These are phyloP conservation scores for Anolis apletophallus DNA, from an alignment of 2,797 vertebrate genomes.

Conservation along the genomic window DNA sequence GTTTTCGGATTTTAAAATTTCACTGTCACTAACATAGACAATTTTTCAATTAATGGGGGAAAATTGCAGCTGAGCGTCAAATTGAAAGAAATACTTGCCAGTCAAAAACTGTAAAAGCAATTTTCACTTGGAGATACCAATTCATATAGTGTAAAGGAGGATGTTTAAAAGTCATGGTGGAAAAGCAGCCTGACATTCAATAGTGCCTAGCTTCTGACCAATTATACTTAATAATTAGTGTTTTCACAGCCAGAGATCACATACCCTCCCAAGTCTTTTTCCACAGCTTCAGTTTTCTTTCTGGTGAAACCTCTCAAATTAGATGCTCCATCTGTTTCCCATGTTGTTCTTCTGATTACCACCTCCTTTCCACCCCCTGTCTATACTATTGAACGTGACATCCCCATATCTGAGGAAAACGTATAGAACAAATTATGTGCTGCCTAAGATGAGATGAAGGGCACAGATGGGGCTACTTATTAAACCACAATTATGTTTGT, in stretches of 20 bases:
- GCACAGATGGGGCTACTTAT: background rate
- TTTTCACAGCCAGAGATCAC: background rate
- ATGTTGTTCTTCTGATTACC: background rate
- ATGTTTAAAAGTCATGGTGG: background rate
- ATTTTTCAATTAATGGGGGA: constrained; percentile 25
- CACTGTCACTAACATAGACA: background rate
- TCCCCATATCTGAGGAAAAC: background rate
- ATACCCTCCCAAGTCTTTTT: background rate
- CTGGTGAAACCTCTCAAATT: constrained; percentile 13
- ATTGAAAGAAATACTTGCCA: constrained; percentile 2
- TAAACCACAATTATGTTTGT: background rate
- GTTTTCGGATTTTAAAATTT: background rate
- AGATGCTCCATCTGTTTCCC: constrained; percentile 22
- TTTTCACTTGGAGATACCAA: constrained; percentile 30
- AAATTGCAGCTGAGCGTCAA: constrained; percentile 10
- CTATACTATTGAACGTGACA: background rate
- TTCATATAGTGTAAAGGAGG: constrained; percentile 18
- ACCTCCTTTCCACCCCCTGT: background rate
- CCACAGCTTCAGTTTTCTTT: background rate
- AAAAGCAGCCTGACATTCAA: constrained; percentile 6
- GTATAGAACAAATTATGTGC: background rate
- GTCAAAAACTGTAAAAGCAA: constrained; percentile 34
- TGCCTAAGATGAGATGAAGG: background rate
- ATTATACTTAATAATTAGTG: constrained; percentile 28
- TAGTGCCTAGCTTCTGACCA: background rate